Evolutionary conservation across 2,797 vertebrate genomes (phyloP).

Genomic region (Babyrousa celebensis): DNA sequence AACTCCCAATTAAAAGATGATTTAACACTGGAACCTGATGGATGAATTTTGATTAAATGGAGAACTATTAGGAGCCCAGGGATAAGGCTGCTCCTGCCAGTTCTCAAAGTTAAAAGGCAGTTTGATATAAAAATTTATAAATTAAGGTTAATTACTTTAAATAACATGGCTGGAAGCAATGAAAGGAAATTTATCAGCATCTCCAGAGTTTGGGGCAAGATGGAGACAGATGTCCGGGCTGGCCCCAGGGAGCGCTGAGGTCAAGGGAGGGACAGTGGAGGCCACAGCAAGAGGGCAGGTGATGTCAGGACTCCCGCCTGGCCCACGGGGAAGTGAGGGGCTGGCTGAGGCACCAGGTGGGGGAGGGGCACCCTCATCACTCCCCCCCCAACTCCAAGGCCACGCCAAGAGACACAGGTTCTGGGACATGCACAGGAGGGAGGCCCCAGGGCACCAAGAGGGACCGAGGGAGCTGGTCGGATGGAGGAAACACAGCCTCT

Average conservation of each 20-base stretch:
- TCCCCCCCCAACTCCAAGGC: background rate
- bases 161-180: slow-evolving; percentile 96
- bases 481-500: background rate
- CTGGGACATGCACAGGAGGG: slow-evolving; percentile 25
- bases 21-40: slow-evolving; percentile 99
- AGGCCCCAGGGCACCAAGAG: background rate
- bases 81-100: slow-evolving; percentile 95
- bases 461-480: background rate
- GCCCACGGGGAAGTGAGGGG: background rate
- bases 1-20: slow-evolving; percentile 99
- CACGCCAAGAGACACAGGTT: slow-evolving; percentile 18
- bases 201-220: slow-evolving; percentile 94
- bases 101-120: slow-evolving; percentile 97
- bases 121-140: slow-evolving; percentile 98
- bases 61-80: slow-evolving; percentile 98
- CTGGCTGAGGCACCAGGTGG: background rate
- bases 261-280: slow-evolving; percentile 84
- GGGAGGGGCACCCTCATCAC: background rate
- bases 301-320: rapidly evolving
- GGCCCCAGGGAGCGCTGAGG: slow-evolving; percentile 86
- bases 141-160: slow-evolving; percentile 99
- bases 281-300: slow-evolving; percentile 62
- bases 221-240: slow-evolving; percentile 91
- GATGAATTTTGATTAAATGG: slow-evolving; percentile 99
- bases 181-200: slow-evolving; percentile 94